Conservation (phyloP, 2,797 vertebrate genomes). For the Erithacus rubecula region DNA sequence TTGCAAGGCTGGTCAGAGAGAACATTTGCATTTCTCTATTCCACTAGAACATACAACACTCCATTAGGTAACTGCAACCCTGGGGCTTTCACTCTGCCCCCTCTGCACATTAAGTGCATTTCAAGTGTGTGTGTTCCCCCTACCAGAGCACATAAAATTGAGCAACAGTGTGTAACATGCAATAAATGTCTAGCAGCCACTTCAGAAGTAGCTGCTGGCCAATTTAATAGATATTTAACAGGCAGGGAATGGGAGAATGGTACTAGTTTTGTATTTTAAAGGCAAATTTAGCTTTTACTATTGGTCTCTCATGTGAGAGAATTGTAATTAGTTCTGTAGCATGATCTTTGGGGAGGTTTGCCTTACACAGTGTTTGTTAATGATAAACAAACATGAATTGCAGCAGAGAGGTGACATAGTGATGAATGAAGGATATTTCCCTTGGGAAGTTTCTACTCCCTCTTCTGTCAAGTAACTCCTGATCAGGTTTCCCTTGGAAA, state of each 20-base stretch:
- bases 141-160: not conserved
- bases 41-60: not conserved
- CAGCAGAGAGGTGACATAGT: not conserved
- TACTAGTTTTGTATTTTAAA: not conserved
- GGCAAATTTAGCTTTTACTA: not conserved
- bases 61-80: not conserved
- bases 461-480: not conserved
- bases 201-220: constrained; percentile 5
- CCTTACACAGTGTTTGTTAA: not conserved
- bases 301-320: not conserved
- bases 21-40: not conserved
- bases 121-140: not conserved
- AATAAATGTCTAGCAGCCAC: not conserved
- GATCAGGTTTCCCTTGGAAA: not conserved
- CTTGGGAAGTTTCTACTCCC: not conserved
- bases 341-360: not conserved
- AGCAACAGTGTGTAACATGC: not conserved
- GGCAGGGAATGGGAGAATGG: not conserved
- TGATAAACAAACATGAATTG: not conserved
- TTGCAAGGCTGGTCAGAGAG: not conserved
- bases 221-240: constrained; percentile 3
- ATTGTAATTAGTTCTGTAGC: not conserved
- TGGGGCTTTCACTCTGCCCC: not conserved
- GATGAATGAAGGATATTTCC: not conserved
- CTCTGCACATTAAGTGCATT: not conserved